Base-by-base conservation (phyloP, 2,888 invertebrate species). In the Resseliella maxima region DNA sequence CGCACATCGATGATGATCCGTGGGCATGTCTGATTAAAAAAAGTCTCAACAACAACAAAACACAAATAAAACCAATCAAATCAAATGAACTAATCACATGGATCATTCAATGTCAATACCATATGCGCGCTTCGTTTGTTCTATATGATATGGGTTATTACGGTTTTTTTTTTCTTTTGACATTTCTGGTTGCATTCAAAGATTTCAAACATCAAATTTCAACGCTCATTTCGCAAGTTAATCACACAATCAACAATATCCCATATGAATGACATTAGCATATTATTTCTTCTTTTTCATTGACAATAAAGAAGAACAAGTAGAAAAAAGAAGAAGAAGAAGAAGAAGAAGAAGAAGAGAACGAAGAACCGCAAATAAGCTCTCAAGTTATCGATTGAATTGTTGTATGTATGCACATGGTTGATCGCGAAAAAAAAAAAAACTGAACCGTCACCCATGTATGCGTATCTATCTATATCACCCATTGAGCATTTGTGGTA, bases 11-110 rank as follows among this genome's bases (percentile, higher is more conserved):
- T 50, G 50, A 18, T 50, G 3, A 50, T 50, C 8, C 59, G 59
- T 24, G 24, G 5, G 27, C 24, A 59, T 24, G 46, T n/a, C n/a
- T 59, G 72, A 72, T 72, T 8, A 15, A 35, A 15, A 35, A 72
- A 72, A 72, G 72, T n/a, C n/a, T n/a, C n/a, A n/a, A n/a, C n/a
- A n/a, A n/a, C n/a, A n/a, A n/a, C n/a, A n/a, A n/a, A n/a, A n/a
- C n/a, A n/a, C n/a, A n/a, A n/a, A n/a, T n/a, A n/a, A n/a, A n/a
- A n/a, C 72, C 31, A 15, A 72, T 31, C 8, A 72, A 27, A 31
- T 72, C 27, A 72, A 72, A 72, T 72, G 18, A 72, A 72, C 72
- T 27, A 27, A 72, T 72, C 31, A 12, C 72, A 15, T 15, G 72
- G 35, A 72, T 31, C 31, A 59, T 3, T 24, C 3, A n/a, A n/a